Percentiles rank a stretch among this genome's conserved stretches.
phyloP scores from a whole-genome alignment of 2,888 invertebrate genomes.

The Vandiemenella viatica region DNA sequence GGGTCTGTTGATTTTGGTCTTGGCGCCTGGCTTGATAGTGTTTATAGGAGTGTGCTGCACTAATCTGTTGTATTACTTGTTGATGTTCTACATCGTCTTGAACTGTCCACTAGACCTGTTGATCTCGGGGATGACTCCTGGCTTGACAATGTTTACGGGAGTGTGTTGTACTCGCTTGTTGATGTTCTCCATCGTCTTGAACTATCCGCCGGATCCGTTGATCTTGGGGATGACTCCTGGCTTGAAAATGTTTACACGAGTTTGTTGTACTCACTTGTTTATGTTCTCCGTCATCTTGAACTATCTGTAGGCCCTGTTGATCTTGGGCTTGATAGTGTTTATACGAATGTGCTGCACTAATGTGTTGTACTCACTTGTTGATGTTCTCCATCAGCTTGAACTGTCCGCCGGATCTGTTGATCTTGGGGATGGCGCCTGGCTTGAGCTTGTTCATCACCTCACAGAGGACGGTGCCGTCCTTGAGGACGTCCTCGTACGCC shows the following conservation, averaged over 20 bases:
- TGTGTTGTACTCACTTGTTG: constrained; percentile 51
- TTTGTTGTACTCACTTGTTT: constrained; percentile 57
- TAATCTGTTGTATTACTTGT: too few relatives aligned
- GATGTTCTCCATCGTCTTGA: constrained; percentile 99
- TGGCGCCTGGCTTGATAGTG: too few relatives aligned
- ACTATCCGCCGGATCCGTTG: constrained; percentile 88
- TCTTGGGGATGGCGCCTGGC: constrained; percentile 76
- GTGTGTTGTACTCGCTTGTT: constrained; percentile 68
- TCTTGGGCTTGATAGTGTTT: constrained; percentile 53
- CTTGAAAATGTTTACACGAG: constrained; percentile 83
- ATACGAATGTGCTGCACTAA: background rate
- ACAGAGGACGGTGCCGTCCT: constrained; percentile 86
- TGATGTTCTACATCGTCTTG: constrained; percentile 99
- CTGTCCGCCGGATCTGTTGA: constrained; percentile 88
- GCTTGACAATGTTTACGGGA: constrained; percentile 85
- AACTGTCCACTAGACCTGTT: constrained; percentile 92
- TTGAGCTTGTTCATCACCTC: constrained; percentile 84
- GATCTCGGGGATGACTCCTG: constrained; percentile 78
- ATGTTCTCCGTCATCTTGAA: constrained; percentile 99
- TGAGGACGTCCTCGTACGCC: constrained; percentile 73
- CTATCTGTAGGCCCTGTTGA: constrained; percentile 88
- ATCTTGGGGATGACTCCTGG: constrained; percentile 83
- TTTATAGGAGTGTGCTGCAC: too few relatives aligned
- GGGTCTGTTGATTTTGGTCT: too few relatives aligned
- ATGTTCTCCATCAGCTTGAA: constrained; percentile 99